Percentiles rank a stretch among this genome's conserved stretches.
phyloP scores from a whole-genome alignment of 2,113 vertebrate species.

The Mustela lutreola region DNA sequence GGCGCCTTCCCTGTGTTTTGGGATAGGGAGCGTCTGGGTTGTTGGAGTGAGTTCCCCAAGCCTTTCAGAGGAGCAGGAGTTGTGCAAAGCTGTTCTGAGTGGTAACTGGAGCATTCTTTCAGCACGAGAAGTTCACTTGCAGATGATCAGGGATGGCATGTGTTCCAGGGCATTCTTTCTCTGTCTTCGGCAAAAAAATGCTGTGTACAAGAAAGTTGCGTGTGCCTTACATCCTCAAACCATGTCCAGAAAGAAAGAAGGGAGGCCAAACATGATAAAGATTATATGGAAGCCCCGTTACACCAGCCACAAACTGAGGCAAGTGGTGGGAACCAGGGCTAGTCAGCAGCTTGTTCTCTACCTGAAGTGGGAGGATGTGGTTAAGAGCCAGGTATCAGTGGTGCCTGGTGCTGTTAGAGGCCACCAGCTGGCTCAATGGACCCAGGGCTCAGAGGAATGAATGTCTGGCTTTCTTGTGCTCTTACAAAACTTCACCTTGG shows the following conservation, averaged over 20 bases:
- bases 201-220: neutral
- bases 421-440: neutral
- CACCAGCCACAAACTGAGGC: neutral
- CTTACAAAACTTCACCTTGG: slow-evolving; percentile 19
- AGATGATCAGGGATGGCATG: slow-evolving; percentile 9
- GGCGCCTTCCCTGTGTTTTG: slow-evolving; percentile 63
- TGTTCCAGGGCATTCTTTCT: neutral
- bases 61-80: slow-evolving; percentile 64
- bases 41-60: slow-evolving; percentile 34
- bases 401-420: neutral
- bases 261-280: neutral
- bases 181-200: slow-evolving; percentile 16
- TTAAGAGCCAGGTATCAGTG: neutral
- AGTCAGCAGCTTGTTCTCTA: neutral
- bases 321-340: neutral
- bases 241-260: slow-evolving; percentile 10
- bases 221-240: slow-evolving; percentile 36
- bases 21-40: slow-evolving; percentile 30
- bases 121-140: slow-evolving; percentile 30
- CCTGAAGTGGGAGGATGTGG: neutral
- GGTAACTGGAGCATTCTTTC: slow-evolving; percentile 26
- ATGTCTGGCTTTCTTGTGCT: neutral
- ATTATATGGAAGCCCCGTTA: neutral
- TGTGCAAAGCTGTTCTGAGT: slow-evolving; percentile 56
- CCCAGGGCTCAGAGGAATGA: neutral